phyloP scores from a whole-genome alignment of 2,797 vertebrate species.

The Eremophila alpestris region DNA sequence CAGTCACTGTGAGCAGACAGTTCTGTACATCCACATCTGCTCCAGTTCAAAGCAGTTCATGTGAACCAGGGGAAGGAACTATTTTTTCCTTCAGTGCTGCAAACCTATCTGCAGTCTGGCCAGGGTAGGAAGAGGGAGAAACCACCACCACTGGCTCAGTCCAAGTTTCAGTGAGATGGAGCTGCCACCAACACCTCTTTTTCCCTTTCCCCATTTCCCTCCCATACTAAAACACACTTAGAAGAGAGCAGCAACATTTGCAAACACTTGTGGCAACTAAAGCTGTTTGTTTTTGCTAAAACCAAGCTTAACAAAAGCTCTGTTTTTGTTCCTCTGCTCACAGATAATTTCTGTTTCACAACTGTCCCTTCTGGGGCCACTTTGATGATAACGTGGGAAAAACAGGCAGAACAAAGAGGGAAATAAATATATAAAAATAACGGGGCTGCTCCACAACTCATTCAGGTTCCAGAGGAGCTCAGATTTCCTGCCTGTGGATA shows the following conservation, averaged over 20 bases:
- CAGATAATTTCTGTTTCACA: neutral
- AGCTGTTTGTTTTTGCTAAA: neutral
- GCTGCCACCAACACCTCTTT: neutral
- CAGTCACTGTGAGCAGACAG: slow-evolving; percentile 51
- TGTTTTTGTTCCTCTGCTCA: neutral
- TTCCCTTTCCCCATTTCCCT: neutral
- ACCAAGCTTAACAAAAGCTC: neutral
- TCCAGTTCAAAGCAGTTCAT: slow-evolving; percentile 73
- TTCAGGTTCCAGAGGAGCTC: slow-evolving; percentile 51
- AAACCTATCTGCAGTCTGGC: neutral
- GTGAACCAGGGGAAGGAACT: slow-evolving; percentile 61
- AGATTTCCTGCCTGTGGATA: slow-evolving; percentile 25
- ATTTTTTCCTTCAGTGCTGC: slow-evolving; percentile 29
- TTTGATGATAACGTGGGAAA: slow-evolving; percentile 68
- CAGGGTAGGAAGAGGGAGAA: neutral
- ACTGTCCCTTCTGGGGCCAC: slow-evolving; percentile 33
- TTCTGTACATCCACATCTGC: slow-evolving; percentile 68
- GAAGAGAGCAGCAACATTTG: neutral
- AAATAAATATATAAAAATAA: slow-evolving; percentile 62
- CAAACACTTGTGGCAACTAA: neutral
- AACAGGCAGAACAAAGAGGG: neutral
- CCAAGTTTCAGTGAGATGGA: neutral
- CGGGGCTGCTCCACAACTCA: neutral
- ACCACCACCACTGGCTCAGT: neutral
- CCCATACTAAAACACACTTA: neutral